phyloP scores from a whole-genome alignment of 2,797 vertebrate genomes.

The Hephaestus fuliginosus region DNA sequence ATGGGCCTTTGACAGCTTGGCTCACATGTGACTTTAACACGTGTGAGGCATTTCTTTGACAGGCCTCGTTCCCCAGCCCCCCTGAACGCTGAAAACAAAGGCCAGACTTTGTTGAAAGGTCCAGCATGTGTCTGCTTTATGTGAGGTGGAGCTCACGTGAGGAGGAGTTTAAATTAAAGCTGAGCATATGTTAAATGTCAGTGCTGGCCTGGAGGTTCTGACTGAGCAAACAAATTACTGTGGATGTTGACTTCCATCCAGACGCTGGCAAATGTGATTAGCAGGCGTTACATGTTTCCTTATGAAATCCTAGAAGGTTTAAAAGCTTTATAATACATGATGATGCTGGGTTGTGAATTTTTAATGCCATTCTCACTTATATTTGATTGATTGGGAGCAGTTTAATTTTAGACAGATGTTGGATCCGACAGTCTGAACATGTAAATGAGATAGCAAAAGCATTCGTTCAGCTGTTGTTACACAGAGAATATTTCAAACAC shows the following conservation, averaged over 20 bases:
- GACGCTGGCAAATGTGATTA: constrained; percentile 35
- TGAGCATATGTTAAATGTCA: constrained; percentile 63
- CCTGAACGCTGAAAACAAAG: constrained; percentile 55
- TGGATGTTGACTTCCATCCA: constrained; percentile 52
- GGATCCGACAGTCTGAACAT: constrained; percentile 15
- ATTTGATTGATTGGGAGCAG: constrained; percentile 45
- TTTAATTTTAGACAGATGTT: constrained; percentile 68
- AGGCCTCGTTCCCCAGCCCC: constrained; percentile 45
- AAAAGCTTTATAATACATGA: constrained; percentile 35
- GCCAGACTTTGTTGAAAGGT: constrained; percentile 63
- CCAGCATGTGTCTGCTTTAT: constrained; percentile 60
- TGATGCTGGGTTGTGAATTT: constrained; percentile 29
- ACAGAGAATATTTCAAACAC: constrained; percentile 19
- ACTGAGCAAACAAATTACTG: constrained; percentile 48
- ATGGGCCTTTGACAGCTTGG: constrained; percentile 58
- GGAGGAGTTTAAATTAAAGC: constrained; percentile 46
- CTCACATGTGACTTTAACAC: constrained; percentile 72
- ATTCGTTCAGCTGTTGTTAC: constrained; percentile 23
- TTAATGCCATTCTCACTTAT: constrained; percentile 25
- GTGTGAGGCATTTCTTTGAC: constrained; percentile 67
- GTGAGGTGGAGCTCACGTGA: constrained; percentile 55
- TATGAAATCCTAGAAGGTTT: constrained; percentile 26
- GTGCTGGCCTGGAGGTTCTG: constrained; percentile 12
- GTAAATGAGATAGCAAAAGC: constrained; percentile 3
- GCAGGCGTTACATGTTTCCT: constrained; percentile 23